Base-by-base conservation (phyloP, 2,113 vertebrate genomes). In the Urocolius indicus region DNA sequence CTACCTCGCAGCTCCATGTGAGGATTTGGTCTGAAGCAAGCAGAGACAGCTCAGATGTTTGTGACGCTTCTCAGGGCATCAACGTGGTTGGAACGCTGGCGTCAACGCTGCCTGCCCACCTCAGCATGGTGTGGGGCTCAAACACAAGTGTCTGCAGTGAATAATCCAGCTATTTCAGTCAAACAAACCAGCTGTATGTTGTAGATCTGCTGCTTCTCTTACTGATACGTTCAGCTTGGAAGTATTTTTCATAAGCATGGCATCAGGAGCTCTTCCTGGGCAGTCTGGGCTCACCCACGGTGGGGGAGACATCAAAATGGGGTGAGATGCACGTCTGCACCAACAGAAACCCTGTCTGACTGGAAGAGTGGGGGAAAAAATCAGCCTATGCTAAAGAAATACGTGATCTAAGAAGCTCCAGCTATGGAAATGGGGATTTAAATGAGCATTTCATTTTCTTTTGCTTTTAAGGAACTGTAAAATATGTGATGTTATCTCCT, bases 71-170 rank as follows among this genome's bases (percentile, higher is more conserved):
- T 30, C 0, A 5, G 57, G 61, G 48, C 9, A 14, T 17, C 2
- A 6, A 4, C 2, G 0, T 22, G 61, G 80, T 1, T 1, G 13
- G 8, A 19, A 24, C 2, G 6, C n/a, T 32, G n/a, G 54, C 49
- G 17, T 21, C 46, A n/a, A n/a, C 4, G 3, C 68, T 12, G 26
- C 4, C 1, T 8, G 5, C 51, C 11, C 5, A 19, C 58, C 38
- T 46, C 32, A 8, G 5, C 61, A 30, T 1, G 17, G 6, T 11
- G 5, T 7, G 5, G 36, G 62, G 34, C 38, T 59, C 43, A 6
- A 11, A 9, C 23, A 62, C 30, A 5, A 3, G 30, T 1, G 3
- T 41, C 38, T 18, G 63, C 51, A 58, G 51, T 11, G n/a, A 78
- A 27, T 5, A 18, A 58, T 11, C 12, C 16, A 9, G 21, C 30